Conservation (phyloP, 2,797 vertebrate species). For the Muscicapa striata region DNA sequence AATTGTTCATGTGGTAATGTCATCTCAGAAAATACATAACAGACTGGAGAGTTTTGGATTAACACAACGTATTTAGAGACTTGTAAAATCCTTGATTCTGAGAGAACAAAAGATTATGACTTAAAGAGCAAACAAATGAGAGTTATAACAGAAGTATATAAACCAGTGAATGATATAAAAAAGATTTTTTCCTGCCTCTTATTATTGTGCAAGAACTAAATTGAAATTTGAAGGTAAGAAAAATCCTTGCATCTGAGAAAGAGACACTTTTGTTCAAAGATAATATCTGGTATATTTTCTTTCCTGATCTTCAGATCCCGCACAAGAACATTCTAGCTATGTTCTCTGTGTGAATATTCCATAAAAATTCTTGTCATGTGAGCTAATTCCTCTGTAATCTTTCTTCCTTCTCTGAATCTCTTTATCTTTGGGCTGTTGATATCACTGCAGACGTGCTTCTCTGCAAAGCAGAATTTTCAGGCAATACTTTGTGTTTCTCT, state of each 20-base stretch:
- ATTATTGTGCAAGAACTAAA: background rate
- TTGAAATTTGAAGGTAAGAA: background rate
- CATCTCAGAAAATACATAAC: background rate
- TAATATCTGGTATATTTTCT: background rate
- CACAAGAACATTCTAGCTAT: background rate
- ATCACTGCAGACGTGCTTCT: background rate
- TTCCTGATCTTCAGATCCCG: background rate
- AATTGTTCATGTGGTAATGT: background rate
- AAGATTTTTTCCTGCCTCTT: background rate
- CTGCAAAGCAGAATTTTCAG: background rate
- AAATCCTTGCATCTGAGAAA: background rate
- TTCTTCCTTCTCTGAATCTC: background rate
- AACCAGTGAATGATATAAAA: background rate
- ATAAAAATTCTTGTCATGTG: background rate
- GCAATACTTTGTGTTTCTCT: background rate
- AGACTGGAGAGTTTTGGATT: background rate
- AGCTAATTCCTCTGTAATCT: background rate
- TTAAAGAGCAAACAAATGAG: background rate
- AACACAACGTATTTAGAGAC: background rate
- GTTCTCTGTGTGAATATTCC: background rate
- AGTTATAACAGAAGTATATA: background rate
- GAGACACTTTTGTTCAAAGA: background rate
- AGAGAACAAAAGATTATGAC: background rate
- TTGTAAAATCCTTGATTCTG: background rate
- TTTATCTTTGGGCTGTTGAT: background rate